Conservation (phyloP, 92 coral and sea anemone species). For the Zoanthus sociatus region DNA sequence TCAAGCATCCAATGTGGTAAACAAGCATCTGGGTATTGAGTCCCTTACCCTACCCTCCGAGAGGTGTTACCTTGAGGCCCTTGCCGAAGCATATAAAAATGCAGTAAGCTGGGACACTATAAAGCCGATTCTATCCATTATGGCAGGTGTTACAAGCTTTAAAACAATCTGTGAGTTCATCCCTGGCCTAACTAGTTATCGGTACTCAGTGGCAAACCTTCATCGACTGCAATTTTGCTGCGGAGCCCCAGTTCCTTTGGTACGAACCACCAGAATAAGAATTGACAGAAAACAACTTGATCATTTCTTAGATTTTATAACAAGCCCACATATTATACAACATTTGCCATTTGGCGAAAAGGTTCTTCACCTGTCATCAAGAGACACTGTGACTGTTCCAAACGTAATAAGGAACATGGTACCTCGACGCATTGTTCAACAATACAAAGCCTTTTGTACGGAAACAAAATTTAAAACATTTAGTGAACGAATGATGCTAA, state of each 20-base stretch:
- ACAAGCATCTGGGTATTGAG: background rate
- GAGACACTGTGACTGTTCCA: conserved; percentile 1
- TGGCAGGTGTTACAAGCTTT: conserved; percentile 9
- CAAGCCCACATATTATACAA: conserved; percentile 42
- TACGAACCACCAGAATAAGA: conserved; percentile 34
- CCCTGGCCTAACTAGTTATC: conserved; percentile 39
- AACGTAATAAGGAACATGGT: conserved; percentile 3
- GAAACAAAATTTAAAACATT: background rate
- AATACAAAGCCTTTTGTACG: background rate
- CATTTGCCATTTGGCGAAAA: conserved; percentile 44
- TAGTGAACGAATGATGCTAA: background rate
- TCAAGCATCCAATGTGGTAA: conserved; percentile 11
- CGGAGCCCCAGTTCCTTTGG: conserved; percentile 34
- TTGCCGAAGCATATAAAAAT: conserved; percentile 11
- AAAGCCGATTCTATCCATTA: conserved; percentile 2
- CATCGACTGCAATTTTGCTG: conserved; percentile 35
- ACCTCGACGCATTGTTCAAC: background rate
- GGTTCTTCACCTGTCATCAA: conserved; percentile 3
- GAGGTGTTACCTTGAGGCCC: background rate
- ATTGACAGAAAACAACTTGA: conserved; percentile 39
- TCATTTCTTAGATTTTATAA: conserved; percentile 46
- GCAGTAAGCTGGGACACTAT: background rate
- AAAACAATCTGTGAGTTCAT: conserved; percentile 21
- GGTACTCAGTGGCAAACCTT: conserved; percentile 19
- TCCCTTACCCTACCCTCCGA: background rate